Conservation (phyloP, 1,140 invertebrate species). For the Drosophila obscura region DNA sequence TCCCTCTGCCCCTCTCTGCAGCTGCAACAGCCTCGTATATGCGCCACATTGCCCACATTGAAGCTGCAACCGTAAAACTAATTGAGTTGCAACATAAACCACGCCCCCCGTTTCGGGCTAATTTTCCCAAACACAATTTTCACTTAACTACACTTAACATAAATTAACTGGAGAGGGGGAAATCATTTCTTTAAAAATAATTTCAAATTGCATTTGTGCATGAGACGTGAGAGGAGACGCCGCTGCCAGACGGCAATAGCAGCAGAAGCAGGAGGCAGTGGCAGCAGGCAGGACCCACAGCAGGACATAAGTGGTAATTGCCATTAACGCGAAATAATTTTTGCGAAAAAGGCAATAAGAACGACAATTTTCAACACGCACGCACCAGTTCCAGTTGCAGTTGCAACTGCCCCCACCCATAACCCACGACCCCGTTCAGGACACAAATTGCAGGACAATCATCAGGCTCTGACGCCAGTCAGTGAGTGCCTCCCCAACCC, state of each 20-base stretch:
- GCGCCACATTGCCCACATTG: conserved; percentile 4
- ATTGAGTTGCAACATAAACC: conserved; percentile 63
- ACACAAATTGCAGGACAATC: conserved; percentile 79
- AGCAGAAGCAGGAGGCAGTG: conserved; percentile 7
- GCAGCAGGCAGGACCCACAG: conserved; percentile 1
- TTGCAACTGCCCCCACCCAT: not conserved
- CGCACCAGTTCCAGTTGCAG: conserved; percentile 18
- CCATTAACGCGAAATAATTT: conserved; percentile 81
- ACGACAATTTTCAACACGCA: conserved; percentile 74
- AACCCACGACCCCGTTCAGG: conserved; percentile 28
- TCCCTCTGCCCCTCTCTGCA: not conserved
- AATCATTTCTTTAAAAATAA: conserved; percentile 79
- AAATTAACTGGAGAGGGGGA: conserved; percentile 57
- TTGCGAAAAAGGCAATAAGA: conserved; percentile 74
- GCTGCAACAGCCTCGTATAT: not conserved
- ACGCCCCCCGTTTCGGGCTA: conserved; percentile 58
- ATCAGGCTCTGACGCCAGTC: conserved; percentile 39
- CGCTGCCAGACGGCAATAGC: conserved; percentile 22
- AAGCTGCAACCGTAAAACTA: conserved; percentile 35
- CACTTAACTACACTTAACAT: conserved; percentile 79
- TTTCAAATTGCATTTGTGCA: conserved; percentile 59
- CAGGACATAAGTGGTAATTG: conserved; percentile 76
- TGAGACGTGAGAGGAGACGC: conserved; percentile 15
- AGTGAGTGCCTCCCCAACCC: conserved; percentile 8
- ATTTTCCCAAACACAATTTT: conserved; percentile 71